These are phyloP conservation scores for Pseudachorutes palmiensis DNA, from an alignment of 1,140 invertebrate species.

Conservation along the genomic window DNA sequence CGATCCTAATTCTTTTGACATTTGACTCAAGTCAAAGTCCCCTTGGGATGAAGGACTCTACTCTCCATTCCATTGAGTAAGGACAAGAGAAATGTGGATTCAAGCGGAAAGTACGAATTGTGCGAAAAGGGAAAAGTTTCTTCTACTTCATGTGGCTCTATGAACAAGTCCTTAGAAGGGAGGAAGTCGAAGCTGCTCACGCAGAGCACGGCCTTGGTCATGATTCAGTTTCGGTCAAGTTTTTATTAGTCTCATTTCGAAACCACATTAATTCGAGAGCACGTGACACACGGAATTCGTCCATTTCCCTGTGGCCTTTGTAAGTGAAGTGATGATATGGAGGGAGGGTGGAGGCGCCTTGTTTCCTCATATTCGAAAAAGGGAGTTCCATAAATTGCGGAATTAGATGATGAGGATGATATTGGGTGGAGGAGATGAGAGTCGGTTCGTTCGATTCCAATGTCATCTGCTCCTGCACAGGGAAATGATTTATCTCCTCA, in stretches of 20 bases:
- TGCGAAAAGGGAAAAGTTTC: no score
- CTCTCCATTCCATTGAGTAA: no score
- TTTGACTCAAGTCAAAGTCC: background rate
- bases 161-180: no score
- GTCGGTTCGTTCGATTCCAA: background rate
- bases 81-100: no score
- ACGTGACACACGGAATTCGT: no score
- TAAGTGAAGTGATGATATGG: background rate
- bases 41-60: background rate
- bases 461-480: background rate
- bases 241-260: no score
- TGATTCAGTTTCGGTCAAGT: no score
- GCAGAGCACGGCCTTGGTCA: no score
- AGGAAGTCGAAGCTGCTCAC: no score
- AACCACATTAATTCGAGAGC: no score
- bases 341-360: background rate
- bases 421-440: constrained; percentile 6
- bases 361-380: background rate
- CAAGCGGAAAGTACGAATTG: no score
- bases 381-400: constrained; percentile 3
- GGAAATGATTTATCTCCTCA: background rate
- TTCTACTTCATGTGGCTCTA: no score
- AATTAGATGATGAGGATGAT: constrained; percentile 11
- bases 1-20: background rate
- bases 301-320: background rate